Evolutionary conservation across 2,113 vertebrate species (phyloP).

Genomic region (Desmodus rotundus): DNA sequence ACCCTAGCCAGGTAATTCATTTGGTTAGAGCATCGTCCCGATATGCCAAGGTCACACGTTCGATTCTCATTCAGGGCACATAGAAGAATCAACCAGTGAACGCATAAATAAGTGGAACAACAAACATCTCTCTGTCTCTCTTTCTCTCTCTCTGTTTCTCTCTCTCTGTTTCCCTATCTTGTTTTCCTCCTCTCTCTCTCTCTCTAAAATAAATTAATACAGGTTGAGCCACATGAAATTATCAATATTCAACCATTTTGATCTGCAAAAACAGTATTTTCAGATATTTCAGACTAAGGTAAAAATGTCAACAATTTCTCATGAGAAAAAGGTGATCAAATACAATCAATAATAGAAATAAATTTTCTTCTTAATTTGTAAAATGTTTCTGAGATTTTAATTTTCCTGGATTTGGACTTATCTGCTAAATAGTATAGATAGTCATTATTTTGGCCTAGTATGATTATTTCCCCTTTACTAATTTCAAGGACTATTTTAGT

Average conservation of each 20-base stretch:
- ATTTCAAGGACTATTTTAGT: background rate
- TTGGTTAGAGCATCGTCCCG: too few relatives aligned
- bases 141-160: too few relatives aligned
- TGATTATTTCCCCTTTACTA: background rate
- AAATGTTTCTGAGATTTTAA: constrained; percentile 61
- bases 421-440: background rate
- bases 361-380: constrained; percentile 65
- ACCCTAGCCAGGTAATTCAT: too few relatives aligned
- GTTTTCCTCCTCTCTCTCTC: too few relatives aligned
- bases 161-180: too few relatives aligned
- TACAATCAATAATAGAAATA: constrained; percentile 67
- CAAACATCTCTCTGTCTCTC: too few relatives aligned
- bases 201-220: too few relatives aligned
- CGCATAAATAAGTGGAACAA: too few relatives aligned
- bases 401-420: constrained; percentile 34
- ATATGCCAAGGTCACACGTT: too few relatives aligned
- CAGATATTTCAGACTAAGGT: background rate
- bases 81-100: too few relatives aligned
- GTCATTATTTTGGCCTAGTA: background rate
- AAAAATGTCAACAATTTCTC: constrained; percentile 66
- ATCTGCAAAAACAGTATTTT: background rate
- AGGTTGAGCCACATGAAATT: background rate
- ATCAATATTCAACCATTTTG: background rate
- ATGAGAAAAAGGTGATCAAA: constrained; percentile 70
- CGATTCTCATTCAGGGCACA: too few relatives aligned